Conservation (phyloP, 2,797 vertebrate species). For the Agapornis canus region DNA sequence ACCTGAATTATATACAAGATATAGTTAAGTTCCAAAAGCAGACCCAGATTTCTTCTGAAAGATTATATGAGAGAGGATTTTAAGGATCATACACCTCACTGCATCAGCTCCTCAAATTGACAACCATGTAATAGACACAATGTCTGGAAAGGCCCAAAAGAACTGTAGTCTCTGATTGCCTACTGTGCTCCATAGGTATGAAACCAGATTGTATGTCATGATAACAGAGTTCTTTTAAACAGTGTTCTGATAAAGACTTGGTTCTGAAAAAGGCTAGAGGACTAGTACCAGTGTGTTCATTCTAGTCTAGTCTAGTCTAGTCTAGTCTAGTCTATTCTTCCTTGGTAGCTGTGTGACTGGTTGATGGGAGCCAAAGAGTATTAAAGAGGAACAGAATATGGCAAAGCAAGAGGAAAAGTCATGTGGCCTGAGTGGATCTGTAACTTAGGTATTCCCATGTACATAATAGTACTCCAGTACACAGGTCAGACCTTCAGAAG, state of each 20-base stretch:
- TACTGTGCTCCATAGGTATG: not conserved
- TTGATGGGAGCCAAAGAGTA: not conserved
- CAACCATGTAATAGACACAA: not conserved
- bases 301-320: no score
- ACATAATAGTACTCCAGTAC: not conserved
- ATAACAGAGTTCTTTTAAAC: not conserved
- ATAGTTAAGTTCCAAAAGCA: not conserved
- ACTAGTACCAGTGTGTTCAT: not conserved
- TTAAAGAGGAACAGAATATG: not conserved
- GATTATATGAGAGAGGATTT: not conserved
- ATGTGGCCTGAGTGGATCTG: not conserved
- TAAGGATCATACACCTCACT: not conserved
- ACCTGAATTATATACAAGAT: not conserved
- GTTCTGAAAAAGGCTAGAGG: not conserved
- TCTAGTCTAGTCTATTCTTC: no score
- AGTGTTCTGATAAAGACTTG: not conserved
- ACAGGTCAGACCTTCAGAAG: not conserved
- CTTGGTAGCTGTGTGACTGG: not conserved
- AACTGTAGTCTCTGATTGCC: not conserved
- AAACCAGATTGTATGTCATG: not conserved
- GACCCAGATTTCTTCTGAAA: not conserved
- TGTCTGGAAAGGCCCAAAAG: not conserved
- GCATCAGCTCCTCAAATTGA: not conserved
- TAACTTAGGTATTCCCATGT: not conserved
- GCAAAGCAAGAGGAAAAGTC: not conserved